Evolutionary conservation across 2,888 invertebrate species (phyloP).

Genomic region (Drosophila gaucha): DNA sequence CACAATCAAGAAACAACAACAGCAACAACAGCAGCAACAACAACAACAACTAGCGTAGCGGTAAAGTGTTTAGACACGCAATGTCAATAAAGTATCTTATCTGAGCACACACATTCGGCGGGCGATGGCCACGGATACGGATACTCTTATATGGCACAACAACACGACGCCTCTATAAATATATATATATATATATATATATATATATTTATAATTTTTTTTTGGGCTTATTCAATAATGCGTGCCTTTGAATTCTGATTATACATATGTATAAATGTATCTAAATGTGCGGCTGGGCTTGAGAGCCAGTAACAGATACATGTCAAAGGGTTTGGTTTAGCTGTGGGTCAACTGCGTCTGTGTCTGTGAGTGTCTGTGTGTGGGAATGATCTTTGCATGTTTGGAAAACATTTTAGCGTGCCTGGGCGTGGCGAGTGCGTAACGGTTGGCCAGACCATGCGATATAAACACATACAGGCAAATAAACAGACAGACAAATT

Average conservation of each 20-base stretch:
- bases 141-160: conserved; percentile 56
- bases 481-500: conserved; percentile 47
- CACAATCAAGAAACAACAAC: conserved; percentile 71
- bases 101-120: conserved; percentile 54
- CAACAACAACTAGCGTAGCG: conserved; percentile 59
- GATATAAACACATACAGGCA: too few relatives aligned
- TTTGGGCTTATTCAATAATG: conserved; percentile 67
- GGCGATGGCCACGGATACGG: conserved; percentile 70
- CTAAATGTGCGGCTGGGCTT: conserved; percentile 20
- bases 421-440: conserved; percentile 76
- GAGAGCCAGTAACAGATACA: conserved; percentile 40
- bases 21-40: conserved; percentile 40
- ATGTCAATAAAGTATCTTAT: conserved; percentile 81
- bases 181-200: conserved; percentile 1
- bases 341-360: conserved; percentile 33
- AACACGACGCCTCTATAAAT: conserved; percentile 25
- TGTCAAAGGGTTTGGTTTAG: conserved; percentile 71
- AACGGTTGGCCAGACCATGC: conserved; percentile 44
- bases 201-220: conserved; percentile 11
- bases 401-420: conserved; percentile 73
- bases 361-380: conserved; percentile 18
- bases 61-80: conserved; percentile 81
- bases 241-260: conserved; percentile 79
- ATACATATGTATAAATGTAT: conserved; percentile 51
- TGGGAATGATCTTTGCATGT: conserved; percentile 76